Evolutionary conservation across 1,140 invertebrate genomes (phyloP).

Genomic region (Tetramorium parvispinum): DNA sequence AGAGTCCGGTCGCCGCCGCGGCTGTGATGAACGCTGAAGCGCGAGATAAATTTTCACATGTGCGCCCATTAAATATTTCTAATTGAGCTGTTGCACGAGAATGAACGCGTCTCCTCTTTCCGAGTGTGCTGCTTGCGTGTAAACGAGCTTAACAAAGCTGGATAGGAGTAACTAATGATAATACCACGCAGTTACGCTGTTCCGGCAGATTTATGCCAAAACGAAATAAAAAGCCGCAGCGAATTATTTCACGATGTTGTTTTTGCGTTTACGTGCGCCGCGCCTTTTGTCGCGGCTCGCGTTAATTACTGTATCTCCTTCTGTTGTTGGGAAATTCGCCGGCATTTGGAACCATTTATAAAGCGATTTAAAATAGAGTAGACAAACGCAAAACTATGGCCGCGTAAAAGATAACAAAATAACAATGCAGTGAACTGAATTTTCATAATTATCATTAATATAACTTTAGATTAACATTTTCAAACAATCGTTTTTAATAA

Average conservation of each 20-base stretch:
- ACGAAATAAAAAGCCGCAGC: constrained; percentile 35
- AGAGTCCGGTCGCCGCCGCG: not conserved
- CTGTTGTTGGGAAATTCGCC: constrained; percentile 55
- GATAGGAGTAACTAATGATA: constrained; percentile 60
- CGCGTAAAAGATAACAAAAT: constrained; percentile 15
- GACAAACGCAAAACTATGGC: constrained; percentile 26
- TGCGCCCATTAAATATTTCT: constrained; percentile 56
- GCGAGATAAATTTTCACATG: constrained; percentile 42
- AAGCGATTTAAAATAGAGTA: constrained; percentile 47
- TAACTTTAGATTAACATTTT: constrained; percentile 4
- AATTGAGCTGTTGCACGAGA: constrained; percentile 54
- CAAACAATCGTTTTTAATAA: not conserved
- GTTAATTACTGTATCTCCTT: constrained; percentile 57
- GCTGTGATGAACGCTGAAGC: constrained; percentile 14
- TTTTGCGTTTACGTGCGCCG: constrained; percentile 41
- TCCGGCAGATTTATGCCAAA: constrained; percentile 53
- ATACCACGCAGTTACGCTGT: constrained; percentile 54
- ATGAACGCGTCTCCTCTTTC: constrained; percentile 34
- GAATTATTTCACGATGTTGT: constrained; percentile 56
- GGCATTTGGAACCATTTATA: constrained; percentile 42
- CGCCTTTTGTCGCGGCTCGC: constrained; percentile 46
- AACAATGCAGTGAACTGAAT: not conserved
- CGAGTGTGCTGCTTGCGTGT: constrained; percentile 45
- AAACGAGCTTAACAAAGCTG: constrained; percentile 59
- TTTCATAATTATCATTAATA: constrained; percentile 14